phyloP scores from a whole-genome alignment of 2,113 vertebrate genomes.

The Mormyrus iriodes region DNA sequence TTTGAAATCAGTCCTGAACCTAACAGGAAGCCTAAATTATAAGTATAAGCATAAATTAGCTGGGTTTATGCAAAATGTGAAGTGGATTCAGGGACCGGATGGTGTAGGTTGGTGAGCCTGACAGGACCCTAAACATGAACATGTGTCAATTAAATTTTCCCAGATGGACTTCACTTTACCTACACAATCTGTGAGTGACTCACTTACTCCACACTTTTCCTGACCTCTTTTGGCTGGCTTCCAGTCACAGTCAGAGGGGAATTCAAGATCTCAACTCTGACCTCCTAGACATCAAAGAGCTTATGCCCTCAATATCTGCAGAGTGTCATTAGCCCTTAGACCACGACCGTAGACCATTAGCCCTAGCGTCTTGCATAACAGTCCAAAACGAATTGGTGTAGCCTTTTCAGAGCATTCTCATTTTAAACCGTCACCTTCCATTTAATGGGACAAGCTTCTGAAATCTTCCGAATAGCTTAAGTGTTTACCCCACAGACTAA shows the following conservation, averaged over 20 bases:
- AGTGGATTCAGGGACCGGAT: not conserved
- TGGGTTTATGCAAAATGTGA: not conserved
- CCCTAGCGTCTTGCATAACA: too few relatives aligned
- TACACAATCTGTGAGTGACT: not conserved
- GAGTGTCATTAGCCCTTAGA: not conserved
- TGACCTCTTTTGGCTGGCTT: not conserved
- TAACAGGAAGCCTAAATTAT: too few relatives aligned
- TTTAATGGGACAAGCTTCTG: not conserved
- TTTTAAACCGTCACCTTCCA: not conserved
- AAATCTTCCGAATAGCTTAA: not conserved
- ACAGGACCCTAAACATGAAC: not conserved
- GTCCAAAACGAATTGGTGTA: not conserved
- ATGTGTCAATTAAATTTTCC: not conserved
- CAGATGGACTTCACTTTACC: not conserved
- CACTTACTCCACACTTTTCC: not conserved
- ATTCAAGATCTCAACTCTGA: not conserved
- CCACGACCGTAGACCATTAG: not conserved
- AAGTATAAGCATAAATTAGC: too few relatives aligned
- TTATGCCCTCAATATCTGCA: not conserved
- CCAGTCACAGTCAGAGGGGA: not conserved
- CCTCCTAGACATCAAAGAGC: not conserved
- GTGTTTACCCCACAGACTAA: not conserved
- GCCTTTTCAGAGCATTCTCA: not conserved
- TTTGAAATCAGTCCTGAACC: too few relatives aligned
- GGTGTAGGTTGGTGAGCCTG: not conserved